Evolutionary conservation across 2,888 invertebrate species (phyloP).

Genomic region (Cistogaster globosa): DNA sequence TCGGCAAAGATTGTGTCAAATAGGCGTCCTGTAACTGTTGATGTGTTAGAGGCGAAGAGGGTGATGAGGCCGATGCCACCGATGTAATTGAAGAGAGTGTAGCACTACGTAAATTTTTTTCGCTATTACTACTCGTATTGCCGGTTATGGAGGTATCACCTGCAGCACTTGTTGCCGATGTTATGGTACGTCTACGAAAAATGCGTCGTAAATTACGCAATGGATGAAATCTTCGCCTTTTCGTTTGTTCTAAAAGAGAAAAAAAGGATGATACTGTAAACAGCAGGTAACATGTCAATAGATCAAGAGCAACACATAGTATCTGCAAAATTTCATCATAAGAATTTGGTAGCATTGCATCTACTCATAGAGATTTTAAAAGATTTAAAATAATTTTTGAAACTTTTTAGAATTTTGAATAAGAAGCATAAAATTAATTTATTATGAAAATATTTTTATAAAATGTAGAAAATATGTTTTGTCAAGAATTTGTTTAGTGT

Average conservation of each 20-base stretch:
- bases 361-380: too few relatives aligned
- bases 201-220: constrained; percentile 82
- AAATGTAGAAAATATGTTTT: not conserved
- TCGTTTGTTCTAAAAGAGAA: constrained; percentile 79
- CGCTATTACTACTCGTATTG: constrained; percentile 77
- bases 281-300: not conserved
- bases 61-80: constrained; percentile 69
- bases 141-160: constrained; percentile 68
- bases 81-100: constrained; percentile 73
- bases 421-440: not conserved
- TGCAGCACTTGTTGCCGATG: constrained; percentile 75
- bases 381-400: too few relatives aligned
- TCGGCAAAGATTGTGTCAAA: constrained; percentile 79
- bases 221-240: constrained; percentile 82
- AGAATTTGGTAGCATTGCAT: not conserved
- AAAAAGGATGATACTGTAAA: constrained; percentile 40
- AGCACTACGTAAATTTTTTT: constrained; percentile 79
- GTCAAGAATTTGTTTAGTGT: not conserved
- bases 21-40: constrained; percentile 77
- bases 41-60: constrained; percentile 78
- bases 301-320: not conserved
- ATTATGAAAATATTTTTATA: too few relatives aligned
- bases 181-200: constrained; percentile 82
- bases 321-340: not conserved
- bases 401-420: not conserved